These are phyloP conservation scores for Diceros bicornis DNA, from an alignment of 2,797 vertebrate species.

Conservation along the genomic window DNA sequence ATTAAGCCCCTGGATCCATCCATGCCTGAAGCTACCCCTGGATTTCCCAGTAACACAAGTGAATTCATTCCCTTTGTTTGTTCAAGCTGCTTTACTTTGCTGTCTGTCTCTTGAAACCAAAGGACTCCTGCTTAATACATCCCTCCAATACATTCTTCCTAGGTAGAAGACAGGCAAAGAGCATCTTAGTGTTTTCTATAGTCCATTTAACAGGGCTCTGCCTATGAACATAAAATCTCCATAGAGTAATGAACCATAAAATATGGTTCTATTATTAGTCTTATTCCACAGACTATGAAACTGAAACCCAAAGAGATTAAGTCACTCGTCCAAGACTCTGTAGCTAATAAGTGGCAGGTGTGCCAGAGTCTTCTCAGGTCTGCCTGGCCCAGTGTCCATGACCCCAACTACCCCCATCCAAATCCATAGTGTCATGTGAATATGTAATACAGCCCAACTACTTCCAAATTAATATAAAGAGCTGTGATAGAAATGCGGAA, in stretches of 20 bases:
- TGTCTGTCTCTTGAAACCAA: neutral
- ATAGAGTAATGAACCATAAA: too few species aligned
- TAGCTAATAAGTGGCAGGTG: neutral
- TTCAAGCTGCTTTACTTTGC: neutral
- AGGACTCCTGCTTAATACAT: neutral
- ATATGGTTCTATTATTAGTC: neutral
- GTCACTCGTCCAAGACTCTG: neutral
- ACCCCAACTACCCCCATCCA: neutral
- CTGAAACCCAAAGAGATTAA: neutral
- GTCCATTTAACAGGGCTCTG: neutral
- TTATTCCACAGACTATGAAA: neutral
- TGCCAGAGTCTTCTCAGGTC: neutral
- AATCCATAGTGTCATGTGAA: neutral
- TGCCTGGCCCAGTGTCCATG: neutral
- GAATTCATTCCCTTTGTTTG: neutral
- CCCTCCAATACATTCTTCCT: neutral
- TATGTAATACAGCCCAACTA: neutral
- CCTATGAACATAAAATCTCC: neutral
- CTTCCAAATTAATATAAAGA: neutral
- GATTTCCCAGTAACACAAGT: constrained; percentile 2
- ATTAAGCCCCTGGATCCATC: neutral
- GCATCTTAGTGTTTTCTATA: neutral
- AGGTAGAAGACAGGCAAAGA: neutral
- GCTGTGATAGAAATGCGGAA: neutral
- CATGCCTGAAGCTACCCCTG: neutral